These are phyloP conservation scores for Plusia festucae DNA, from an alignment of 2,888 invertebrate genomes.

Conservation along the genomic window DNA sequence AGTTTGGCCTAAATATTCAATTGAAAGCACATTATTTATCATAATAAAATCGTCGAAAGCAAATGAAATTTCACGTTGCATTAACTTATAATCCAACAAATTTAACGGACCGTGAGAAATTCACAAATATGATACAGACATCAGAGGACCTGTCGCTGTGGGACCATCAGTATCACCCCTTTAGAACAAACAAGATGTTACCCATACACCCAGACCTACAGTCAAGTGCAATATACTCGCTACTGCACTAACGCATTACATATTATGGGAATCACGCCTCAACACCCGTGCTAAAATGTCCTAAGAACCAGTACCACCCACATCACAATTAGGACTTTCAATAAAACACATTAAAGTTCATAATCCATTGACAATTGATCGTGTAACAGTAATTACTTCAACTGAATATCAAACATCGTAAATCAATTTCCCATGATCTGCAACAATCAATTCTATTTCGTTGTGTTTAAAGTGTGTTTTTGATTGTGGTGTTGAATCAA, in stretches of 20 bases:
- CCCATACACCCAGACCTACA: constrained; percentile 71
- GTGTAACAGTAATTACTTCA: constrained; percentile 63
- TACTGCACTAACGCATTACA: constrained; percentile 78
- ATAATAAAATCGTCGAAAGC: constrained; percentile 20
- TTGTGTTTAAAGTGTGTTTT: constrained; percentile 49
- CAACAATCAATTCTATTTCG: constrained; percentile 50
- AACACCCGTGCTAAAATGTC: constrained; percentile 55
- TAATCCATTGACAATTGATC: constrained; percentile 40
- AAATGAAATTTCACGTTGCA: constrained; percentile 67
- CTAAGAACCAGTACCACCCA: constrained; percentile 9
- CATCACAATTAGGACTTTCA: constrained; percentile 38
- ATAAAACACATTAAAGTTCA: constrained; percentile 26
- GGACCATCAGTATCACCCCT: constrained; percentile 58
- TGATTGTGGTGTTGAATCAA: constrained; percentile 61
- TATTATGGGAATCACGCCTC: constrained; percentile 87
- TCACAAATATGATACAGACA: constrained; percentile 65
- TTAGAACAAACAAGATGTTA: constrained; percentile 80
- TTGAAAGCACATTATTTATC: constrained; percentile 25
- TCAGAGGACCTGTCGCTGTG: constrained; percentile 55
- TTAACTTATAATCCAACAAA: constrained; percentile 67
- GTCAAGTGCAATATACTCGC: constrained; percentile 86
- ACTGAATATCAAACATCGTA: constrained; percentile 58
- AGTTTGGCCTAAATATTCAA: constrained; percentile 19
- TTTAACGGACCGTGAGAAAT: constrained; percentile 79
- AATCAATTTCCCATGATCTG: constrained; percentile 21